Evolutionary conservation across 2,797 vertebrate species (phyloP).

Genomic region (Periophthalmus magnuspinnatus): DNA sequence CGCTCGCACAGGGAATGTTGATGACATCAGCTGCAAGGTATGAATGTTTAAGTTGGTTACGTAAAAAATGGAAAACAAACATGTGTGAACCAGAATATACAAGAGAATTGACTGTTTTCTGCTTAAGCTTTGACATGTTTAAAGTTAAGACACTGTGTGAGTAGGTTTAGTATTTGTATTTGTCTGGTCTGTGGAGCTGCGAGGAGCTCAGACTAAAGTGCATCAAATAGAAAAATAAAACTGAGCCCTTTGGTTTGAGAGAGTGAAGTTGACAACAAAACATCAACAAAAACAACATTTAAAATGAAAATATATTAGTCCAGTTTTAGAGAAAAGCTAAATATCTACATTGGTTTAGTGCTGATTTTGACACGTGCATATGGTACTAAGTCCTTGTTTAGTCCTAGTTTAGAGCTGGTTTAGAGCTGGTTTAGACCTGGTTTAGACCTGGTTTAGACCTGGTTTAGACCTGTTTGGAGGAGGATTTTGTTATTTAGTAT

Average conservation of each 20-base stretch:
- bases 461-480: too few species aligned
- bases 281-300: neutral
- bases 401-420: slow-evolving; percentile 5
- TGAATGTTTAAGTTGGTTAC: too few species aligned
- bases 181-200: neutral
- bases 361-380: neutral
- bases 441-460: neutral
- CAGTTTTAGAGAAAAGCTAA: neutral
- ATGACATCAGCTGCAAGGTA: too few species aligned
- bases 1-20: too few species aligned
- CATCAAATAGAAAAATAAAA: slow-evolving; percentile 9
- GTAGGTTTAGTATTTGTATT: too few species aligned
- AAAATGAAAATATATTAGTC: neutral
- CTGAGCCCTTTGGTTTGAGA: neutral
- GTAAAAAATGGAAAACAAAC: too few species aligned
- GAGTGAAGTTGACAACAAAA: neutral
- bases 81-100: neutral
- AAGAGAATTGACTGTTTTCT: neutral
- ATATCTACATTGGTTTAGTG: neutral
- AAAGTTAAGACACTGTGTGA: too few species aligned
- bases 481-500: too few species aligned
- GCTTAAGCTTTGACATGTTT: neutral
- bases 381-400: neutral
- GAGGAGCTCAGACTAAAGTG: slow-evolving; percentile 13
- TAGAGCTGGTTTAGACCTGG: neutral